Conservation (phyloP, 2,113 vertebrate species). For the Mesoclemmys tuberculata region DNA sequence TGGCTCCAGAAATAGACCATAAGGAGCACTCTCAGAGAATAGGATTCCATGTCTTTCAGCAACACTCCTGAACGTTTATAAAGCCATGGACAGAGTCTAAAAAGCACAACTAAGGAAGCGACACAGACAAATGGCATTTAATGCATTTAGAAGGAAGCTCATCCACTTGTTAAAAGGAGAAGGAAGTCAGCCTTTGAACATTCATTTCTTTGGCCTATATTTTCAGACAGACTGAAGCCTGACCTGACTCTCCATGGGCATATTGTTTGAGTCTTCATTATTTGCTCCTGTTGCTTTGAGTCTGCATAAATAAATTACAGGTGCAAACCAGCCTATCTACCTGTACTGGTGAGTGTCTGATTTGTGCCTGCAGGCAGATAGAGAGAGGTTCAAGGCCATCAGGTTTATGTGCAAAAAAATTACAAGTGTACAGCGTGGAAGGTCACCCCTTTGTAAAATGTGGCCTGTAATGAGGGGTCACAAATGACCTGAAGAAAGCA, state of each 20-base stretch:
- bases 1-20: background rate
- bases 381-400: background rate
- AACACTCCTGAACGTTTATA: background rate
- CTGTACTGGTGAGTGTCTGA: background rate
- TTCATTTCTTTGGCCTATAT: background rate
- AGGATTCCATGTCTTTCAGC: background rate
- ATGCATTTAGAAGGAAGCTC: background rate
- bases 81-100: background rate
- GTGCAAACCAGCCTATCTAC: background rate
- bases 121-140: background rate
- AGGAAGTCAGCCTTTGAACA: background rate
- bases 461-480: background rate
- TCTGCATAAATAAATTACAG: background rate
- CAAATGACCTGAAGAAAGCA: constrained; percentile 11
- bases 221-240: background rate
- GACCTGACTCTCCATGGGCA: background rate
- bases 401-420: background rate
- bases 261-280: background rate
- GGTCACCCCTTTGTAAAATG: background rate
- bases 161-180: background rate
- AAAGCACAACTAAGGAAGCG: background rate
- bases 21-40: background rate
- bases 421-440: background rate
- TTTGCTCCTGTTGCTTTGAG: background rate
- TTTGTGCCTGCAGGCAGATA: background rate